A percentile compares a stretch with the other conserved stretches of the same genome.
These are phyloP conservation scores for Chironomus striatipennis DNA, from an alignment of 1,140 invertebrate genomes.

Conservation along the genomic window DNA sequence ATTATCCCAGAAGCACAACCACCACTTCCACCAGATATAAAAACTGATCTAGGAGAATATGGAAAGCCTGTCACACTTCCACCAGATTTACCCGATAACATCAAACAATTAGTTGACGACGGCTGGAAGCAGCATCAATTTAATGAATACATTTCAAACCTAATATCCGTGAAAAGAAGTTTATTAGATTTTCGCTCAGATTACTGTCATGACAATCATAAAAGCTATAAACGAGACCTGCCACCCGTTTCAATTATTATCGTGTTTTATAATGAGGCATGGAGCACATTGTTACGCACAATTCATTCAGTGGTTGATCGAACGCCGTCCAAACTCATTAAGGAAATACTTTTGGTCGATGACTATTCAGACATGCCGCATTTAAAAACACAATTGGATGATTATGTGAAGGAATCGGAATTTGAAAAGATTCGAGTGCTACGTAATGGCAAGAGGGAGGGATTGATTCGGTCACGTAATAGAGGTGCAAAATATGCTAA, in stretches of 20 bases:
- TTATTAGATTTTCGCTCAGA: constrained; percentile 81
- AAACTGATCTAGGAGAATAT: background rate
- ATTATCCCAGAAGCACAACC: background rate
- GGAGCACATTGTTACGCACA: constrained; percentile 72
- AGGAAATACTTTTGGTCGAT: constrained; percentile 76
- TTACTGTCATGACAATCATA: background rate
- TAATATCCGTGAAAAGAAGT: constrained; percentile 77
- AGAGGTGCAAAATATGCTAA: constrained; percentile 56
- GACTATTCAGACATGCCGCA: constrained; percentile 56
- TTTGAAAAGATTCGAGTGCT: constrained; percentile 47
- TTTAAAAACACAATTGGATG: constrained; percentile 58
- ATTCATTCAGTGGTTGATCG: constrained; percentile 69
- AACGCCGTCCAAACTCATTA: constrained; percentile 55
- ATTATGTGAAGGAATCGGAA: constrained; percentile 61
- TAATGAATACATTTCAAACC: background rate
- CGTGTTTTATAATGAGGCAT: constrained; percentile 83
- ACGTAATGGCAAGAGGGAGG: constrained; percentile 52
- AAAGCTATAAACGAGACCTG: constrained; percentile 28
- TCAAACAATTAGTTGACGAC: background rate
- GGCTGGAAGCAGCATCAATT: constrained; percentile 11
- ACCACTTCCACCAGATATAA: too few relatives aligned
- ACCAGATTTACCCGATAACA: background rate
- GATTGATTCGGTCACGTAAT: constrained; percentile 64
- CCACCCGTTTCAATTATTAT: constrained; percentile 68
- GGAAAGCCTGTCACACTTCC: background rate